Evolutionary conservation across 2,797 vertebrate genomes (phyloP).

Genomic region (Tiaroga cobitis): DNA sequence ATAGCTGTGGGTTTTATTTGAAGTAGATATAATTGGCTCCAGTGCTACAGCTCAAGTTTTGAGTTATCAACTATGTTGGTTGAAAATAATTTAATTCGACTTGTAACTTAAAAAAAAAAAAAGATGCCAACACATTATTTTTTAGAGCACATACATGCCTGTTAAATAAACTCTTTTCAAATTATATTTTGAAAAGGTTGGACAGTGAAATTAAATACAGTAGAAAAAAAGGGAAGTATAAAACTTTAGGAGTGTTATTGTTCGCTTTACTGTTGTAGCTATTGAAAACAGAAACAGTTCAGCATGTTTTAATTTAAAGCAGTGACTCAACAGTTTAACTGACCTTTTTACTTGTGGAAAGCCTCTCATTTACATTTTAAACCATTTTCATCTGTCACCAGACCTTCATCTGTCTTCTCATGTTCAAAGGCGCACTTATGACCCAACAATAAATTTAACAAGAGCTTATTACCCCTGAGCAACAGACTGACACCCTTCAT

Average conservation of each 20-base stretch:
- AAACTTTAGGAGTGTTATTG: background rate
- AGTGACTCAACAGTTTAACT: conserved; percentile 1
- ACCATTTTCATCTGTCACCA: background rate
- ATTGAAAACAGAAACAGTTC: background rate
- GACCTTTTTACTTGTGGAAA: background rate
- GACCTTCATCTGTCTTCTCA: conserved; percentile 5
- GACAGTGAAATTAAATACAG: background rate
- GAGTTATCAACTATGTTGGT: too few species aligned
- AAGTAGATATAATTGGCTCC: too few species aligned
- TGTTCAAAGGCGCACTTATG: conserved; percentile 16
- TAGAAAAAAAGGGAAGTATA: too few species aligned
- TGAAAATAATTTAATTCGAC: too few species aligned
- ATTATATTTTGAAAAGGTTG: background rate
- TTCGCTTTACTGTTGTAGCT: background rate
- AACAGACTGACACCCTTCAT: background rate
- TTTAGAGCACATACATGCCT: background rate
- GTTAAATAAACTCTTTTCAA: background rate
- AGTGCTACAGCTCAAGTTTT: too few species aligned
- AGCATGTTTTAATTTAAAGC: conserved; percentile 1
- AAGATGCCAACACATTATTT: too few species aligned
- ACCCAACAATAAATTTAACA: conserved; percentile 17
- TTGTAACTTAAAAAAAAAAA: too few species aligned
- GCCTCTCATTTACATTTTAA: conserved; percentile 10
- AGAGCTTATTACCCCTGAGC: conserved; percentile 14
- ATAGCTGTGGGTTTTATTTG: too few species aligned